Evolutionary conservation across 2,888 invertebrate genomes (phyloP).

Genomic region (Fragum whitleyi): DNA sequence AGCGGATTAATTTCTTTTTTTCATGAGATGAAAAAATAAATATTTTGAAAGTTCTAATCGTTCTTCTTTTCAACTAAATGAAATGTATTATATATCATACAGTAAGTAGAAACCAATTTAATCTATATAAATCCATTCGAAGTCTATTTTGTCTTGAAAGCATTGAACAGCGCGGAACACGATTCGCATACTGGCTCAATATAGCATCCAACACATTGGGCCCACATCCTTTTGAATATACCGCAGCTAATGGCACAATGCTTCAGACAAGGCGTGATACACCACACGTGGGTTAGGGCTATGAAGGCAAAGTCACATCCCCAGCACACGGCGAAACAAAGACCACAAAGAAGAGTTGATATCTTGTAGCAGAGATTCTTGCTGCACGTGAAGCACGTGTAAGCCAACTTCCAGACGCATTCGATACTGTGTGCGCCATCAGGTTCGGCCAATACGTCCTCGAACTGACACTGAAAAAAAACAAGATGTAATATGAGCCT

Average conservation of each 20-base stretch:
- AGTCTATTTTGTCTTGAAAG: conserved; percentile 63
- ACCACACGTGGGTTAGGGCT: conserved; percentile 90
- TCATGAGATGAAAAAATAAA: too few relatives aligned
- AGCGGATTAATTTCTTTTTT: too few relatives aligned
- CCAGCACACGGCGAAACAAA: conserved; percentile 89
- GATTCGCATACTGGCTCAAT: conserved; percentile 74
- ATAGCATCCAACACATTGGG: conserved; percentile 86
- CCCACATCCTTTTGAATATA: conserved; percentile 80
- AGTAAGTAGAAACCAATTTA: too few relatives aligned
- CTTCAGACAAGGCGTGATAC: conserved; percentile 89
- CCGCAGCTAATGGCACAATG: conserved; percentile 88
- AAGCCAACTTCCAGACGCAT: conserved; percentile 90
- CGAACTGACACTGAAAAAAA: conserved; percentile 71
- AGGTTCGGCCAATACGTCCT: conserved; percentile 78
- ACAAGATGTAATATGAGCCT: too few relatives aligned
- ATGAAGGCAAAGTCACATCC: conserved; percentile 85
- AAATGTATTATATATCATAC: too few relatives aligned
- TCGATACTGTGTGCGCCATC: conserved; percentile 86
- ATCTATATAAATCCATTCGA: too few relatives aligned
- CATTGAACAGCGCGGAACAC: conserved; percentile 67
- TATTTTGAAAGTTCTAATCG: too few relatives aligned
- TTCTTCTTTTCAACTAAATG: too few relatives aligned
- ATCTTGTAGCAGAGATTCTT: conserved; percentile 90
- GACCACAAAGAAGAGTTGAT: conserved; percentile 89
- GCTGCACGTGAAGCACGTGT: conserved; percentile 88